Evolutionary conservation across 2,888 invertebrate genomes (phyloP).

Genomic region (Sinotaia quadrata): DNA sequence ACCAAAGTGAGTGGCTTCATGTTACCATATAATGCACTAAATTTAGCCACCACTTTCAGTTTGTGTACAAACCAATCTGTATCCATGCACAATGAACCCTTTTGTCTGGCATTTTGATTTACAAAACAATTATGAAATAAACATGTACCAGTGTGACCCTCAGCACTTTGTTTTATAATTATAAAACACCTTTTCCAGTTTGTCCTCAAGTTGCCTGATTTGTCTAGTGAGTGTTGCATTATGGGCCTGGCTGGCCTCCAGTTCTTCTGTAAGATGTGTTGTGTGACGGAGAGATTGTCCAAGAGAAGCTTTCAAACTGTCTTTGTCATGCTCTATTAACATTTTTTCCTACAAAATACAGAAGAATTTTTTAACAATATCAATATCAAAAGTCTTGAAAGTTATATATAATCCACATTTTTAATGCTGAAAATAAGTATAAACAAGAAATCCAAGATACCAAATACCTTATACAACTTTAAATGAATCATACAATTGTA

Average conservation of each 20-base stretch:
- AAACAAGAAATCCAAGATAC: background rate
- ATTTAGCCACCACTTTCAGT: too few species aligned
- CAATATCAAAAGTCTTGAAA: background rate
- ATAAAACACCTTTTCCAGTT: conserved; percentile 59
- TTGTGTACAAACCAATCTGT: too few species aligned
- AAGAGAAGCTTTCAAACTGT: conserved; percentile 56
- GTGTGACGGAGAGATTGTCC: conserved; percentile 55
- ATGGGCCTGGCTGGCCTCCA: conserved; percentile 49
- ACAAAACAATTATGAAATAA: too few species aligned
- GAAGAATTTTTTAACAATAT: background rate
- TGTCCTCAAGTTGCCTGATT: conserved; percentile 49
- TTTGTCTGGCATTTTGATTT: too few species aligned
- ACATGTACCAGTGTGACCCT: too few species aligned
- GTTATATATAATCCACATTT: background rate
- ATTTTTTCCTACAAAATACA: conserved; percentile 50
- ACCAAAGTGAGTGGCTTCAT: too few species aligned
- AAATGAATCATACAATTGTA: too few species aligned
- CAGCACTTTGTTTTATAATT: too few species aligned
- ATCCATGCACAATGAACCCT: too few species aligned
- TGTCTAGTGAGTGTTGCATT: conserved; percentile 48
- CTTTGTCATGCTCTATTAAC: conserved; percentile 57
- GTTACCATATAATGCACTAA: too few species aligned
- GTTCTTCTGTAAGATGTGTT: conserved; percentile 55
- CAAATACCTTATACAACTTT: too few species aligned
- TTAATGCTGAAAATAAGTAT: background rate